phyloP scores from a whole-genome alignment of 1,140 invertebrate species.

The Leptinotarsa defecta region DNA sequence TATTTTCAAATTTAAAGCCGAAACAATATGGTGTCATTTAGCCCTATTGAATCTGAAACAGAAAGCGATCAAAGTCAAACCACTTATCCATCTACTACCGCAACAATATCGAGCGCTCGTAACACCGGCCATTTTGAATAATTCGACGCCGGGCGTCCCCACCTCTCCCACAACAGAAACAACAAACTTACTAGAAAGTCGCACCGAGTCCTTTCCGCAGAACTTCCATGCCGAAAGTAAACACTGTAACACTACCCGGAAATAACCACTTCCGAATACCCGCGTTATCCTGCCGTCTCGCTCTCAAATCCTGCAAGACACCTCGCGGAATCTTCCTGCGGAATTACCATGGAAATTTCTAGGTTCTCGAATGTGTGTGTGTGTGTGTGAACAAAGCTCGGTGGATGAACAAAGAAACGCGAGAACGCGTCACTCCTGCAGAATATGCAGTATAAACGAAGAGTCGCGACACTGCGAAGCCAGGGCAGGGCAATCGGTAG shows the following conservation, averaged over 20 bases:
- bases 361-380: not conserved
- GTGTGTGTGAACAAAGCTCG: not conserved
- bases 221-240: not conserved
- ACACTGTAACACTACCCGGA: constrained; percentile 1
- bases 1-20: too few species aligned
- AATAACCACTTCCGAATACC: not conserved
- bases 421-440: constrained; percentile 20
- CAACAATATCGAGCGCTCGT: constrained; percentile 18
- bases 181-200: constrained; percentile 1
- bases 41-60: not conserved
- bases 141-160: constrained; percentile 13
- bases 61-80: not conserved
- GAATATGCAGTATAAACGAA: constrained; percentile 22
- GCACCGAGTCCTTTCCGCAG: not conserved
- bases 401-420: constrained; percentile 2
- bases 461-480: constrained; percentile 19
- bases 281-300: not conserved
- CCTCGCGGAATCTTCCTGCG: not conserved
- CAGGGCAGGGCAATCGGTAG: constrained; percentile 22
- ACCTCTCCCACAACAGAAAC: constrained; percentile 2
- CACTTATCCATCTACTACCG: not conserved
- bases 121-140: constrained; percentile 19
- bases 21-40: too few species aligned
- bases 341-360: constrained; percentile 3
- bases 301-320: not conserved